Conservation (phyloP, 2,888 invertebrate genomes). For the Drosophila atripex region DNA sequence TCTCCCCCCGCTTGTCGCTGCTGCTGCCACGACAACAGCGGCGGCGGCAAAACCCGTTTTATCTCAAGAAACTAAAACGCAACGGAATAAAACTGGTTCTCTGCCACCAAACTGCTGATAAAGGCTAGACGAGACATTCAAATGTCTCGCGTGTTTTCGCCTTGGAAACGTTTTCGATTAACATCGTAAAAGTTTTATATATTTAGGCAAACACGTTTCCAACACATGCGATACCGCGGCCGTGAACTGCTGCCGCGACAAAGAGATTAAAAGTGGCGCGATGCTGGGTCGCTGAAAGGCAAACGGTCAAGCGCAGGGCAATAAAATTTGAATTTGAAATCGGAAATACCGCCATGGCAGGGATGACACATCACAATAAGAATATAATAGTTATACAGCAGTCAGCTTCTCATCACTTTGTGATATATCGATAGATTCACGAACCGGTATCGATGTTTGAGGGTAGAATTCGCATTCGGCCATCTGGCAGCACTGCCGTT, state of each 20-base stretch:
- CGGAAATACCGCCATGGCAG: not conserved
- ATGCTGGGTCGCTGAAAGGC: conserved; percentile 1
- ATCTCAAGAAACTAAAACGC: conserved; percentile 26
- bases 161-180: conserved; percentile 34
- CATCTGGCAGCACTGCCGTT: not conserved
- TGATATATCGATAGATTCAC: not conserved
- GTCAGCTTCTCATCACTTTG: not conserved
- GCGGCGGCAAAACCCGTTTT: conserved; percentile 22
- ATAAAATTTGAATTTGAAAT: not conserved
- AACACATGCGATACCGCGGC: conserved; percentile 21
- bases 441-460: no score
- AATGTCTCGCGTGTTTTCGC: conserved; percentile 15
- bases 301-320: not conserved
- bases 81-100: conserved; percentile 39
- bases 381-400: not conserved
- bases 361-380: not conserved
- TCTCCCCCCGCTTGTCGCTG: no score
- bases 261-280: conserved; percentile 17
- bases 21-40: not conserved
- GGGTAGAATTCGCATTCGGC: no score
- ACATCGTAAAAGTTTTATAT: conserved; percentile 16
- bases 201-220: conserved; percentile 26
- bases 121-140: conserved; percentile 23
- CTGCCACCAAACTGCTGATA: conserved; percentile 17
- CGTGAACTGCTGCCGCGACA: conserved; percentile 21